Conservation (phyloP, 1,140 invertebrate species). For the Bemisia tabaci region DNA sequence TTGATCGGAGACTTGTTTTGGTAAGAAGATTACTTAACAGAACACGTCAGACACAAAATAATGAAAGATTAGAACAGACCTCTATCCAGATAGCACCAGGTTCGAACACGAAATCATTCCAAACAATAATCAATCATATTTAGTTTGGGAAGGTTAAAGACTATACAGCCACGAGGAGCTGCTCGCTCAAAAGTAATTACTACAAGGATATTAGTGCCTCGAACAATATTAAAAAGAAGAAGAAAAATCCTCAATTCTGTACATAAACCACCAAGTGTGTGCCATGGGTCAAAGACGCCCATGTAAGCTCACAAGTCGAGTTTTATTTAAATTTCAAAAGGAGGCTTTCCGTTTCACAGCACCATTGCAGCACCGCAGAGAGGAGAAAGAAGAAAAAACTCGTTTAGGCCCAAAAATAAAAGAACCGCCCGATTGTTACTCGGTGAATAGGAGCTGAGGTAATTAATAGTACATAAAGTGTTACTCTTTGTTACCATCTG, state of each 20-base stretch:
- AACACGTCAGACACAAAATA: not conserved
- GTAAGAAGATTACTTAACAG: not conserved
- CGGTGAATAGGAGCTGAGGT: not conserved
- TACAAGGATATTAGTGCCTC: not conserved
- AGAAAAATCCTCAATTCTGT: not conserved
- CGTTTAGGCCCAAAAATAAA: not conserved
- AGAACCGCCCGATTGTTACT: not conserved
- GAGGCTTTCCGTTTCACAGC: not conserved
- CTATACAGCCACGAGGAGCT: not conserved
- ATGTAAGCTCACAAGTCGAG: not conserved
- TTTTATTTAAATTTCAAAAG: conserved; percentile 1
- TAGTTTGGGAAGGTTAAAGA: not conserved
- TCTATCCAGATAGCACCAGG: not conserved
- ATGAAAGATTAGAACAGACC: not conserved
- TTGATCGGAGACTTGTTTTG: not conserved
- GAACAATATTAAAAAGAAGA: not conserved
- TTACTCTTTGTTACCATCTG: not conserved
- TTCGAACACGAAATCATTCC: not conserved
- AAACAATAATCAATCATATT: not conserved
- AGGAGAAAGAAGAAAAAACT: not conserved
- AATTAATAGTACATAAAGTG: not conserved
- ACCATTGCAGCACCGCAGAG: not conserved
- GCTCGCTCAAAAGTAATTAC: not conserved
- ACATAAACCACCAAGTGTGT: not conserved
- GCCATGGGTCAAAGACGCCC: not conserved